Percentiles rank a stretch among this genome's conserved stretches.
Evolutionary conservation across 2,797 vertebrate genomes (phyloP).

Genomic region (Linurgus olivaceus): DNA sequence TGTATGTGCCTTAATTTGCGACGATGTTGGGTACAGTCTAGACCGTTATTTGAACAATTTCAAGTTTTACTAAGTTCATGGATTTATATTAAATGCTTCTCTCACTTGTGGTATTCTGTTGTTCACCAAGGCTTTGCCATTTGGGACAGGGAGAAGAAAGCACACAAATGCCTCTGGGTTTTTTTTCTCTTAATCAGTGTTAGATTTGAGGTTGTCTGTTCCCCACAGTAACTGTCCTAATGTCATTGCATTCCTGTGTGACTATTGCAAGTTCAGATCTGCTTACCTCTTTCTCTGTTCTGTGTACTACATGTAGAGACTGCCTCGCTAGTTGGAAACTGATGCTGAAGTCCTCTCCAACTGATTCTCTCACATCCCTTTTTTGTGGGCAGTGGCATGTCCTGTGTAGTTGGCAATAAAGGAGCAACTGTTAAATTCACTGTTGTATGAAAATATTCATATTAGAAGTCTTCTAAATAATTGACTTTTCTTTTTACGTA

Average conservation of each 20-base stretch:
- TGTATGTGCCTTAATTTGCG: not conserved
- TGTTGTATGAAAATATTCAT: not conserved
- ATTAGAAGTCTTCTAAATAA: not conserved
- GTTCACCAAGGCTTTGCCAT: not conserved
- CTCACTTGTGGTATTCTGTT: not conserved
- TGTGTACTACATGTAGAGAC: not conserved
- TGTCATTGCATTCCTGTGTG: not conserved
- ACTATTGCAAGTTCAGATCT: not conserved
- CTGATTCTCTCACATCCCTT: not conserved
- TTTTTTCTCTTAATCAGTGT: not conserved
- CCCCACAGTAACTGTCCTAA: not conserved
- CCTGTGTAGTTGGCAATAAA: not conserved
- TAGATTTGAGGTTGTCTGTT: not conserved
- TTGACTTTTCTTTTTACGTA: not conserved
- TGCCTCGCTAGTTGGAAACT: not conserved
- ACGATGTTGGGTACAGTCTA: not conserved
- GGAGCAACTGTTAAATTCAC: not conserved
- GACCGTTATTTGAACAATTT: not conserved
- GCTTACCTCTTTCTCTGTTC: not conserved
- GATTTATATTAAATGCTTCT: not conserved
- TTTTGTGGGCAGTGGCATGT: not conserved
- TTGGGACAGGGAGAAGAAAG: not conserved
- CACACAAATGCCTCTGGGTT: not conserved
- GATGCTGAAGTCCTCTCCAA: not conserved
- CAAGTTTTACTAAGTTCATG: not conserved